Evolutionary conservation across 2,888 invertebrate species (phyloP), one percentile per base, ranked within the genome.

Genomic region (Tribolium freemani): DNA sequence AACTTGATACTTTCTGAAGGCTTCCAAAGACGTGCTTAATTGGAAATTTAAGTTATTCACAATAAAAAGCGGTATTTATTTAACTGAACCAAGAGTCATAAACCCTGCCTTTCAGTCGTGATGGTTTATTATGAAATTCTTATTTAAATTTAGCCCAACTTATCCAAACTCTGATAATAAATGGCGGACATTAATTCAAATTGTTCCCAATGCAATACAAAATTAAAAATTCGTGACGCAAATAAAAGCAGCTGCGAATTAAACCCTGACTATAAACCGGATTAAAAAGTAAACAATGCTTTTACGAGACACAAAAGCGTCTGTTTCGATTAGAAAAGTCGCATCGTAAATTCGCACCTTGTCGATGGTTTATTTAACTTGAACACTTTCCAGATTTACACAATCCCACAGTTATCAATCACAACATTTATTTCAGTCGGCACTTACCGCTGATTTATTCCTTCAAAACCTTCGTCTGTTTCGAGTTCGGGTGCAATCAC

Each of bases 231-330:
- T 26, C 3, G 26, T 26, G 26, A 26, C 26, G 26, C 26, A 45
- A 13, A 45, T 45, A n/a, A 46, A 46, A 45, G 1, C 21, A 21
- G n/a, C 16, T 10, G 9, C 38, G 11, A 58, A 57, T 30, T 30
- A 56, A 56, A 60, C n/a, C 58, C 31, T 2, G 45, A 46, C 58
- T 20, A 46, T 60, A 60, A 60, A 46, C 11, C 31, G 58, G 45
- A 60, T 38, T 21, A 20, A 46, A 60, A 60, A 5, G 8, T 20
- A 48, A 51, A 63, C 50, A 50, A 50, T 30, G 46, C 10, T 61
- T 61, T 61, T 61, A 61, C 46, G 50, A 61, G 48, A 48, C 61
- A 61, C 46, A 48, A 30, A 20, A 13, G 51, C 63, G 16, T 50
- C 20, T 11, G 16, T 13, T 48, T n/a, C 21, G 11, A 51, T 51